Percentiles rank a stretch among this genome's conserved stretches.
Evolutionary conservation across 2,113 vertebrate genomes (phyloP).

Genomic region (Ceratotherium simum): DNA sequence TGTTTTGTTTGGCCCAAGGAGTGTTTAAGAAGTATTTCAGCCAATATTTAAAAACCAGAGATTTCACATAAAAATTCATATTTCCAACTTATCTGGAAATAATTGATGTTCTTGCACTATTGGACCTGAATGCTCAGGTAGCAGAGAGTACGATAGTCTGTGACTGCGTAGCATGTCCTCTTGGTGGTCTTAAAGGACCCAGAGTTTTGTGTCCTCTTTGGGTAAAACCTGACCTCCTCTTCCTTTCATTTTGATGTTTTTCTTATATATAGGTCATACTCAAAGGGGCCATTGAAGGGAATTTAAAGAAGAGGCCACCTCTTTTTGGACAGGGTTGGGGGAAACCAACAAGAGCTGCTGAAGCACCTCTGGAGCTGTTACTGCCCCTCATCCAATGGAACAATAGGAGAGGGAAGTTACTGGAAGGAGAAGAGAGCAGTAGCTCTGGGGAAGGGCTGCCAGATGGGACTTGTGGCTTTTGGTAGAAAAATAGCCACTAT

Average conservation of each 20-base stretch:
- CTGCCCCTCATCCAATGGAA: background rate
- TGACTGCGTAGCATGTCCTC: background rate
- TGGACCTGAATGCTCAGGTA: background rate
- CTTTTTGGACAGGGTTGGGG: background rate
- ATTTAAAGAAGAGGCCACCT: background rate
- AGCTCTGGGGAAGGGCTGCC: background rate
- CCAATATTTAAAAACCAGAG: background rate
- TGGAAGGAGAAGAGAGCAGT: background rate
- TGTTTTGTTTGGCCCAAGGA: background rate
- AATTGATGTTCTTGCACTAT: background rate
- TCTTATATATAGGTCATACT: background rate
- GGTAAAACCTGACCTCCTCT: background rate
- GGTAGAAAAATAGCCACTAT: background rate
- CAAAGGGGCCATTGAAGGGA: background rate
- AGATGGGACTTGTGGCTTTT: background rate
- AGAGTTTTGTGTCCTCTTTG: background rate
- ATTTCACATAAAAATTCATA: background rate
- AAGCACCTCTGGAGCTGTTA: background rate
- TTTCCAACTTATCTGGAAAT: background rate
- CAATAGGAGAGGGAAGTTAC: background rate
- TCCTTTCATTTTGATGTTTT: background rate
- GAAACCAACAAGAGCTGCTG: background rate
- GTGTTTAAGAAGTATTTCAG: background rate
- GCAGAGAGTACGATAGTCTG: too few species aligned
- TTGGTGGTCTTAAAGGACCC: background rate